A percentile compares a stretch with the other conserved stretches of the same genome.
Conservation (phyloP, 1,140 invertebrate species). For the Ceratitis capitata region DNA sequence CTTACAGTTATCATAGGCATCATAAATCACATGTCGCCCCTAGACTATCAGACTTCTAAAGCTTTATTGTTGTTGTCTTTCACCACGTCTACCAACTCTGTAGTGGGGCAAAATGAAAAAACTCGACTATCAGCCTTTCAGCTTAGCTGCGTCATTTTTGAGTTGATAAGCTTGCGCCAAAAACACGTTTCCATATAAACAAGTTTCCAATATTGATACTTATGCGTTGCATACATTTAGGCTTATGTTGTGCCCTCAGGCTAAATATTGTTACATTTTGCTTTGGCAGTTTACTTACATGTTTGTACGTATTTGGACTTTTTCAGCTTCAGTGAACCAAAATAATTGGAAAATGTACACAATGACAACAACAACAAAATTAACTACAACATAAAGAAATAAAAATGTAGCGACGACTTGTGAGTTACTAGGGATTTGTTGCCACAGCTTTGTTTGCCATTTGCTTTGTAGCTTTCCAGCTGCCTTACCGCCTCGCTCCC, state of each 20-base stretch:
- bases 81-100: not conserved
- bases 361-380: not conserved
- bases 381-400: not conserved
- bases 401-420: not conserved
- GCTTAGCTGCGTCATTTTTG: not conserved
- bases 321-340: conserved; percentile 20
- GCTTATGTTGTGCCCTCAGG: not conserved
- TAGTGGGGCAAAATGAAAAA: not conserved
- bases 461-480: not conserved
- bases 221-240: conserved; percentile 22
- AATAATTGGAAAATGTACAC: conserved; percentile 31
- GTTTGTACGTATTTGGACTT: not conserved
- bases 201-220: not conserved
- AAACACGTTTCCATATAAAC: not conserved
- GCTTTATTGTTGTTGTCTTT: not conserved
- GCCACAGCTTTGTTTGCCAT: not conserved
- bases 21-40: not conserved
- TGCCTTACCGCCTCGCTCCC: not conserved
- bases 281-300: too few species aligned
- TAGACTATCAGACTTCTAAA: not conserved
- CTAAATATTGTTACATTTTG: not conserved
- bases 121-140: not conserved
- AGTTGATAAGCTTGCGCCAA: conserved; percentile 15
- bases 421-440: not conserved
- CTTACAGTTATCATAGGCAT: not conserved